A percentile compares a stretch with the other conserved stretches of the same genome.
Conservation (phyloP, 2,113 vertebrate species). For the Phainopepla nitens region DNA sequence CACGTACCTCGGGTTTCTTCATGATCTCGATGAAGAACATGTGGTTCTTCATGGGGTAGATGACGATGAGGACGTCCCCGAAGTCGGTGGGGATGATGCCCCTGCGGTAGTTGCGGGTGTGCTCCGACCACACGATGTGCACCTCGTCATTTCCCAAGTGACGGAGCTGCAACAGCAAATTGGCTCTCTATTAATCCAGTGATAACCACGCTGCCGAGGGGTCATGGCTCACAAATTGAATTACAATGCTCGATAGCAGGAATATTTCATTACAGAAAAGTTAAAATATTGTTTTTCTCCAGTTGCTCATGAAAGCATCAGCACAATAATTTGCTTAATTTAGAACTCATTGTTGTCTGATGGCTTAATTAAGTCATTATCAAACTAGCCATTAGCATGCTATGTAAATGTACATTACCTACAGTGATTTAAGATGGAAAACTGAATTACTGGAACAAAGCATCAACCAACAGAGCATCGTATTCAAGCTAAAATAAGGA, state of each 20-base stretch:
- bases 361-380: constrained; percentile 56
- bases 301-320: constrained; percentile 19
- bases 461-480: not conserved
- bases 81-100: constrained; percentile 98
- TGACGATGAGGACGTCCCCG: constrained; percentile 94
- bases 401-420: constrained; percentile 8
- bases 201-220: constrained; percentile 64
- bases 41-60: constrained; percentile 98
- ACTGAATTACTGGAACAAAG: not conserved
- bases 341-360: constrained; percentile 6
- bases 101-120: constrained; percentile 92
- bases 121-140: constrained; percentile 98
- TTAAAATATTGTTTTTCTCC: constrained; percentile 47
- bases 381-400: constrained; percentile 37
- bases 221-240: constrained; percentile 66
- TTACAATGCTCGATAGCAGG: constrained; percentile 56
- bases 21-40: constrained; percentile 96
- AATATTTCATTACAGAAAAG: constrained; percentile 61
- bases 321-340: constrained; percentile 15
- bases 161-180: constrained; percentile 87
- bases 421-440: constrained; percentile 6
- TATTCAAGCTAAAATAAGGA: not conserved
- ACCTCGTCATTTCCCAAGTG: constrained; percentile 99
- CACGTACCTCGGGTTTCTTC: constrained; percentile 92
- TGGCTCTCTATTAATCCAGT: constrained; percentile 71